A percentile compares a stretch with the other conserved stretches of the same genome.
Evolutionary conservation across 2,113 vertebrate genomes (phyloP).

Genomic region (Vireo altiloquus): DNA sequence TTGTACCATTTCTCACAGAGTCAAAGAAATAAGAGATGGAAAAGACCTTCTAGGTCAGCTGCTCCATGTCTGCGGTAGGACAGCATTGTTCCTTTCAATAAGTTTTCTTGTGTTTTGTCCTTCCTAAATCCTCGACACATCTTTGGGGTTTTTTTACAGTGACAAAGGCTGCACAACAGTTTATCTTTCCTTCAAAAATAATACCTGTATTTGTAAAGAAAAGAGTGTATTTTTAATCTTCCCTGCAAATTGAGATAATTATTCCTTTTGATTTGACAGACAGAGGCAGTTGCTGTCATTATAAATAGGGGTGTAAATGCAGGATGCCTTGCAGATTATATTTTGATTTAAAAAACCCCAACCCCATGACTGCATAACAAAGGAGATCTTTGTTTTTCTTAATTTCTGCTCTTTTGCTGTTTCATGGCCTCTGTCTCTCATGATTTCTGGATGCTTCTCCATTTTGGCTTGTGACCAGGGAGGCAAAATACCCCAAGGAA

Average conservation of each 20-base stretch:
- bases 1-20: background rate
- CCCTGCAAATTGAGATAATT: background rate
- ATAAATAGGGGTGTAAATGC: background rate
- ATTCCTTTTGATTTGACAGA: background rate
- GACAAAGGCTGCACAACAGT: background rate
- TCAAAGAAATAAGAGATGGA: conserved; percentile 26
- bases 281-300: background rate
- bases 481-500: conserved; percentile 8
- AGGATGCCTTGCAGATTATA: background rate
- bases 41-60: conserved; percentile 19
- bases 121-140: background rate
- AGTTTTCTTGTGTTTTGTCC: background rate
- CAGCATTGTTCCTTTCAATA: conserved; percentile 10
- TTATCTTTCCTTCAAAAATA: conserved; percentile 11
- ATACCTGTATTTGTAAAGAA: background rate
- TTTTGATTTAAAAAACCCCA: background rate
- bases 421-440: background rate
- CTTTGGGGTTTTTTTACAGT: background rate
- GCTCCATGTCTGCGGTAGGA: background rate
- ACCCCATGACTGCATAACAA: background rate
- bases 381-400: background rate
- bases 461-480: background rate
- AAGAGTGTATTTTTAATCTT: background rate
- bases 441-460: background rate
- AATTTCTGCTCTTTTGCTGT: background rate